Base-by-base conservation (phyloP, 2,113 vertebrate genomes). In the Tyrannus savana region DNA sequence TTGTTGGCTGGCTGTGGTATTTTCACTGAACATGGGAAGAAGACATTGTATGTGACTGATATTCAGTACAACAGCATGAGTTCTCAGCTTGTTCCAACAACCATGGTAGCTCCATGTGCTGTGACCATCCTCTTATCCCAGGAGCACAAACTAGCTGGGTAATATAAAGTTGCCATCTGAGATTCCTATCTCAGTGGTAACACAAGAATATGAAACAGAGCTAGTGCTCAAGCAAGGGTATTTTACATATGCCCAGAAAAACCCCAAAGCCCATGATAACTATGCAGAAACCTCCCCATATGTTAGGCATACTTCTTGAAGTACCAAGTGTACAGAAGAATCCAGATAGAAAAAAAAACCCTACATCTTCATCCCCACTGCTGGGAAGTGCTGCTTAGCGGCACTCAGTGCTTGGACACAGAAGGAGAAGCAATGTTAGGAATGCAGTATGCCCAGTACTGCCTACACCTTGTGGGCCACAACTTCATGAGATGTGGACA, bases 391-490 rank as follows among this genome's bases (percentile, higher is more conserved):
- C 71, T 69, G 78, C 82, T 83, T 71, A 58, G 87, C 9, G 2
- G 87, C 67, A 17, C 50, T 55, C 3, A 2, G 17, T 74, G 47
- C 84, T 78, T 19, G 68, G 76, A 50, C 72, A 41, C 4, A 2
- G 84, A 62, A 87, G 35, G 55, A 86, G 63, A 85, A 87, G 76
- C 92, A 95, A 9, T 9, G 47, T 72, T 37, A 95, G 87, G 95
- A 97, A 96, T 96, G 92, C 50, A 25, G 87, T 14, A 18, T 10
- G 68, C 85, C 87, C 85, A 93, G 90, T 71, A 55, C n/a, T 90
- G 75, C 79, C 33, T 47, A 31, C 42, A 74, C 6, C 2, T 30
- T n/a, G 39, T 92, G 85, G 82, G 79, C 68, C 73, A 69, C 35
- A 60, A 5, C 79, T 92, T 78, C 19, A 2, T 6, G 76, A 95